These are phyloP conservation scores for Dastarcus helophoroides DNA, from an alignment of 2,888 invertebrate species.

Conservation along the genomic window DNA sequence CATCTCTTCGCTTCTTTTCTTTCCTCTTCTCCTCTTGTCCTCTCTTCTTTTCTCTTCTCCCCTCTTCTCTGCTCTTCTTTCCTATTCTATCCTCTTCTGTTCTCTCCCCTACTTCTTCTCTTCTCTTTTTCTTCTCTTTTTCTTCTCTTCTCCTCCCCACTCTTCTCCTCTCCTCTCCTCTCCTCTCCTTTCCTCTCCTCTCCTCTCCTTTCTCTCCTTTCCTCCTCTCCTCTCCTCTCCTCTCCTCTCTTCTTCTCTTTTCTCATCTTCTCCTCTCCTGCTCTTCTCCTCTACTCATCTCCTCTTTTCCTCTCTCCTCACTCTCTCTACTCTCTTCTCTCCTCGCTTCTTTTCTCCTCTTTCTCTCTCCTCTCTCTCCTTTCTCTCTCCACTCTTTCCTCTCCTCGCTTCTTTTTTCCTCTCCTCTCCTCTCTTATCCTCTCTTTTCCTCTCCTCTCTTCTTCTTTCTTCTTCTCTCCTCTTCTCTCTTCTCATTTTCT, in stretches of 20 bases:
- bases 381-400: slow-evolving; percentile 9
- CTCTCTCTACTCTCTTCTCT: too few relatives aligned
- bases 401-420: too few relatives aligned
- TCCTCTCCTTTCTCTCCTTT: slow-evolving; percentile 9
- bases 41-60: slow-evolving; percentile 11
- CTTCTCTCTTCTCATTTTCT: slow-evolving; percentile 11
- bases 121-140: slow-evolving; percentile 9
- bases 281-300: too few relatives aligned
- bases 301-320: too few relatives aligned
- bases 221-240: slow-evolving; percentile 7
- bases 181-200: slow-evolving; percentile 11
- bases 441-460: slow-evolving; percentile 19
- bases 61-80: slow-evolving; percentile 11
- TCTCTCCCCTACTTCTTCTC: slow-evolving; percentile 5
- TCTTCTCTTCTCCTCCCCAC: too few relatives aligned
- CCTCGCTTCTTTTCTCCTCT: too few relatives aligned
- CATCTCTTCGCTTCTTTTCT: too few relatives aligned
- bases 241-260: slow-evolving; percentile 6
- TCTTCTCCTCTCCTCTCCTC: slow-evolving; percentile 10
- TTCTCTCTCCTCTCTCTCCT: slow-evolving; percentile 8
- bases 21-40: too few relatives aligned
- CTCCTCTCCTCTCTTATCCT: too few relatives aligned
- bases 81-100: slow-evolving; percentile 10
- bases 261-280: slow-evolving; percentile 9
- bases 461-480: slow-evolving; percentile 14